A percentile compares a stretch with the other conserved stretches of the same genome.
These are phyloP conservation scores for Pangasianodon hypophthalmus DNA, from an alignment of 2,113 vertebrate species.

Conservation along the genomic window DNA sequence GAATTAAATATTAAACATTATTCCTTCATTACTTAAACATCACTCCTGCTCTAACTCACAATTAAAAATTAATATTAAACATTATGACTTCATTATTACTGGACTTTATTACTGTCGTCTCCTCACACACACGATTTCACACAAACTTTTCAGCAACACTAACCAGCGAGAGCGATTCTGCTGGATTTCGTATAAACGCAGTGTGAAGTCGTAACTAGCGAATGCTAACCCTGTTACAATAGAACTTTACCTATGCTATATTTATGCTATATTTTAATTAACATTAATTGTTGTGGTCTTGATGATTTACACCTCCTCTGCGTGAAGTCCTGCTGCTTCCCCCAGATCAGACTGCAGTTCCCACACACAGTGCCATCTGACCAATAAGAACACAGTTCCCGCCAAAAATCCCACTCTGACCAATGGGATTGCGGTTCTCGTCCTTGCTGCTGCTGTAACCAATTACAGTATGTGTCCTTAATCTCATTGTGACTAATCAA, in stretches of 20 bases:
- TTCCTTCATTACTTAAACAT: slow-evolving; percentile 24
- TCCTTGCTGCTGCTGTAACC: too few species aligned
- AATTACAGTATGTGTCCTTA: too few species aligned
- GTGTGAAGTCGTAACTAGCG: neutral
- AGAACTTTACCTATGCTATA: neutral
- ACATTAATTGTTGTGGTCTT: neutral
- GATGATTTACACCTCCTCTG: neutral
- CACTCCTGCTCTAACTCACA: neutral
- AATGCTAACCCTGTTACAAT: neutral
- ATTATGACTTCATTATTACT: neutral
- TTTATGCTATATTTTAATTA: neutral
- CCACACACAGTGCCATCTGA: neutral
- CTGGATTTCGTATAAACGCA: neutral
- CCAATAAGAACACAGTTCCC: neutral
- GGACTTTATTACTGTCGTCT: neutral
- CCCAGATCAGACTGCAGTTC: neutral
- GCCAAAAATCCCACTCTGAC: neutral
- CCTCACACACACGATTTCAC: neutral
- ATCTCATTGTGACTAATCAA: neutral
- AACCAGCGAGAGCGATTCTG: neutral
- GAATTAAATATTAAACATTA: slow-evolving; percentile 12
- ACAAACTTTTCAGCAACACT: neutral
- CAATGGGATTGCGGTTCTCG: too few species aligned
- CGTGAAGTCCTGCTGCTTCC: neutral
- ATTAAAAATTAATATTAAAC: slow-evolving; percentile 3